Percentiles rank a stretch among this genome's conserved stretches.
These are phyloP conservation scores for Halcyon chelicuti DNA, from an alignment of 2,797 vertebrate genomes.

Conservation along the genomic window DNA sequence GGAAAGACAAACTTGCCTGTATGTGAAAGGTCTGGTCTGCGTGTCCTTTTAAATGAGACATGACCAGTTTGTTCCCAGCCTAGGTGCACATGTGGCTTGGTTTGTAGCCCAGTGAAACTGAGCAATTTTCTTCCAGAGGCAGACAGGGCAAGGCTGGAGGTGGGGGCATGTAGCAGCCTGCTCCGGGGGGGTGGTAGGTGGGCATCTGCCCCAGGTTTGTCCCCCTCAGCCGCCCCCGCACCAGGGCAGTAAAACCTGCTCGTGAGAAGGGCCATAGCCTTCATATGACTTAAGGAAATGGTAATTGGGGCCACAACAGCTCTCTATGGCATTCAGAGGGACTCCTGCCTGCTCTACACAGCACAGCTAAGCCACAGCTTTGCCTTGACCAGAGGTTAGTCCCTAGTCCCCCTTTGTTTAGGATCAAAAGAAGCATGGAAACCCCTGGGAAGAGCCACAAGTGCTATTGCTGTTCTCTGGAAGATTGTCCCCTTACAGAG, in stretches of 20 bases:
- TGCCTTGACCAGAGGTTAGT: neutral
- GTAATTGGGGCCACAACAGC: neutral
- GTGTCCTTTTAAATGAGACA: neutral
- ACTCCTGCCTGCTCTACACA: neutral
- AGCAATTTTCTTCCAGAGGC: neutral
- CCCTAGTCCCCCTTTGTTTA: neutral
- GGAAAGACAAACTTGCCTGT: neutral
- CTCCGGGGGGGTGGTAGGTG: rapidly evolving
- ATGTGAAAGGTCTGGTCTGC: neutral
- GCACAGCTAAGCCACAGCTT: neutral
- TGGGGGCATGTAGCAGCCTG: neutral
- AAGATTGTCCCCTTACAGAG: neutral
- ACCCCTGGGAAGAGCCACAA: neutral
- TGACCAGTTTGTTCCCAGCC: neutral
- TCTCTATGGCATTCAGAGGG: rapidly evolving
- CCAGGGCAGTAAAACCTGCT: neutral
- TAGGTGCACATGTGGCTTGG: neutral
- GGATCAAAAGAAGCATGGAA: neutral
- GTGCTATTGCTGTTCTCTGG: neutral
- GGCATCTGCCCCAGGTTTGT: neutral
- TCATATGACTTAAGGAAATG: neutral
- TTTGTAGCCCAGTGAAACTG: neutral
- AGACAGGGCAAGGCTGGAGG: neutral
- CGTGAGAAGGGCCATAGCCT: neutral
- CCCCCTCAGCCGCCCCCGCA: neutral